phyloP scores from a whole-genome alignment of 2,888 invertebrate genomes.

The Clivina fossor region DNA sequence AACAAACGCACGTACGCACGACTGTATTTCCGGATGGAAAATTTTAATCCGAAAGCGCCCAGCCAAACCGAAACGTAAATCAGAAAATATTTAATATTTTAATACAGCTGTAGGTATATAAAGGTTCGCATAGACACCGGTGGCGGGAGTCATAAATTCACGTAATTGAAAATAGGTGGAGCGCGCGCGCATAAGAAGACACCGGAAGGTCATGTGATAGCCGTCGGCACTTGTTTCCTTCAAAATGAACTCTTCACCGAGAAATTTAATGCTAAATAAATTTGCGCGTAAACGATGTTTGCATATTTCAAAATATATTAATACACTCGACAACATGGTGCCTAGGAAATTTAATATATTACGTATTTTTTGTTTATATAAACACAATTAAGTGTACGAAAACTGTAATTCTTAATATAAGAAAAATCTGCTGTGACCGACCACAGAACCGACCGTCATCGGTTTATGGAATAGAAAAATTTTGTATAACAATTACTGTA shows the following conservation, averaged over 20 bases:
- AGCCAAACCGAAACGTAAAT: background rate
- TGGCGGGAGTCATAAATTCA: background rate
- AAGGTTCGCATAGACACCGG: background rate
- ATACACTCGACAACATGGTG: no score
- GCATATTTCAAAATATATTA: background rate
- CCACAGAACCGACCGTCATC: no score
- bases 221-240: background rate
- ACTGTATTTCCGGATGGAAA: no score
- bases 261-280: constrained; percentile 2
- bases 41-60: background rate
- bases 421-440: no score
- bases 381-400: no score
- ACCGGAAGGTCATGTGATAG: background rate
- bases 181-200: no score
- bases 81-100: background rate
- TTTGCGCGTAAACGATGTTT: background rate
- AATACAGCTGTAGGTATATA: background rate
- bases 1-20: no score
- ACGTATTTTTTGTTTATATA: no score
- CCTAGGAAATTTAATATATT: no score
- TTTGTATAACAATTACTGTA: no score
- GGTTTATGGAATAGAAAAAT: no score
- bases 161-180: background rate
- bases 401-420: no score
- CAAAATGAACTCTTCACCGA: background rate